A percentile compares a stretch with the other conserved stretches of the same genome.
phyloP scores from a whole-genome alignment of 2,113 vertebrate species.

The Tenrec ecaudatus region DNA sequence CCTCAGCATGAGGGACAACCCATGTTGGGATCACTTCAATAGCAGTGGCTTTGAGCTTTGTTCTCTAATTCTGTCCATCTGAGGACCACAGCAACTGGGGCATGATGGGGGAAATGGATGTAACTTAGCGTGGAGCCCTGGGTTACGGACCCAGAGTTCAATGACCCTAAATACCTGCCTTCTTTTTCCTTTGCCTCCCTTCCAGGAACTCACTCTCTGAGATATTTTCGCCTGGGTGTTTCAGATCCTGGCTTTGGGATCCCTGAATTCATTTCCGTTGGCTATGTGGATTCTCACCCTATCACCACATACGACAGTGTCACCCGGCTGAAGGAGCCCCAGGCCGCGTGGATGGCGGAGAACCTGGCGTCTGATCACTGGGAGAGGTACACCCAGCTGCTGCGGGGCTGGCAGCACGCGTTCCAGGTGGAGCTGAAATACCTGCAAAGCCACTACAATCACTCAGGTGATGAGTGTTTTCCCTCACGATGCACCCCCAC shows the following conservation, averaged over 20 bases:
- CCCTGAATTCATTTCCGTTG: slow-evolving; percentile 70
- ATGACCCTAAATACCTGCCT: background rate
- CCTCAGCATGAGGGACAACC: too few species aligned
- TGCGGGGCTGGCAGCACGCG: slow-evolving; percentile 56
- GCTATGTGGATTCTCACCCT: slow-evolving; percentile 59
- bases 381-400: slow-evolving; percentile 69
- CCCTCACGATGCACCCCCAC: too few species aligned
- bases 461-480: background rate
- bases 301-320: slow-evolving; percentile 66
- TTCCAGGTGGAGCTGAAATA: slow-evolving; percentile 49
- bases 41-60: background rate
- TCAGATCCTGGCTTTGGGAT: slow-evolving; percentile 46
- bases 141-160: rapidly evolving
- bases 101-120: rapidly evolving
- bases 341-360: background rate
- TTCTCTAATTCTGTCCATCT: background rate
- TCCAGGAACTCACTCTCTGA: slow-evolving; percentile 69
- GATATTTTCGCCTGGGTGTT: slow-evolving; percentile 48
- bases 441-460: slow-evolving; percentile 45
- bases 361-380: slow-evolving; percentile 30
- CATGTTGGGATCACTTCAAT: background rate
- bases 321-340: slow-evolving; percentile 14
- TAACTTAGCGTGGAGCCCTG: rapidly evolving
- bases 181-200: background rate
- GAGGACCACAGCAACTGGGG: background rate